phyloP scores from a whole-genome alignment of 2,797 vertebrate genomes.

The Sebastiscus albofasciatus region DNA sequence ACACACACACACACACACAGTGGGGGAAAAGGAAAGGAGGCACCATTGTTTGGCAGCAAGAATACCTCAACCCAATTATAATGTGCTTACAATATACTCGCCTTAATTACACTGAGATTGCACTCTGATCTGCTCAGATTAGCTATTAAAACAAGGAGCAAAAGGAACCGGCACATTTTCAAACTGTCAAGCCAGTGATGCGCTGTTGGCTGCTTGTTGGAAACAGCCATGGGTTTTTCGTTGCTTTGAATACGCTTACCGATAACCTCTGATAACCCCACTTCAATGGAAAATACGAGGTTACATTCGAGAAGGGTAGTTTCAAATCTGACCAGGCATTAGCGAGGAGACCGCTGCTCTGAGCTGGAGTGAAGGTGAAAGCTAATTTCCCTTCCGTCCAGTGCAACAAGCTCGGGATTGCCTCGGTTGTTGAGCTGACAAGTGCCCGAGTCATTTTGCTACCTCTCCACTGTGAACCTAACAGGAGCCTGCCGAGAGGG shows the following conservation, averaged over 20 bases:
- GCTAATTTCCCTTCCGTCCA: constrained; percentile 60
- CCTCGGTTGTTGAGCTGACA: constrained; percentile 56
- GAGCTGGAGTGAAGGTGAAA: constrained; percentile 56
- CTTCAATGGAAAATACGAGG: constrained; percentile 21
- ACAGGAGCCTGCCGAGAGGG: constrained; percentile 34
- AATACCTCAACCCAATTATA: constrained; percentile 52
- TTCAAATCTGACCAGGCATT: constrained; percentile 45
- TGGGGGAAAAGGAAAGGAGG: constrained; percentile 13
- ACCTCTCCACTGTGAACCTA: constrained; percentile 62
- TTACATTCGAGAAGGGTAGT: constrained; percentile 14
- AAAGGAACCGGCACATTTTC: constrained; percentile 20
- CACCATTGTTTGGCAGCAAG: constrained; percentile 42
- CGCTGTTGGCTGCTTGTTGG: background rate
- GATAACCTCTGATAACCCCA: constrained; percentile 28
- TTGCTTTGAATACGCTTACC: constrained; percentile 10
- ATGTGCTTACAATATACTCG: constrained; percentile 35
- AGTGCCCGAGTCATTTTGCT: constrained; percentile 53
- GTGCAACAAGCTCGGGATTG: constrained; percentile 45
- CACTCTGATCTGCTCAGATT: constrained; percentile 44
- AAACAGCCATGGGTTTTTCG: background rate
- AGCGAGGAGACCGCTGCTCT: constrained; percentile 15
- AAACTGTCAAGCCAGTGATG: background rate
- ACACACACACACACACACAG: background rate
- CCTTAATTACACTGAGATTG: constrained; percentile 50
- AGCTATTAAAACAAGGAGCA: constrained; percentile 38